phyloP scores from a whole-genome alignment of 2,888 invertebrate genomes.

The Spilosoma lubricipeda region DNA sequence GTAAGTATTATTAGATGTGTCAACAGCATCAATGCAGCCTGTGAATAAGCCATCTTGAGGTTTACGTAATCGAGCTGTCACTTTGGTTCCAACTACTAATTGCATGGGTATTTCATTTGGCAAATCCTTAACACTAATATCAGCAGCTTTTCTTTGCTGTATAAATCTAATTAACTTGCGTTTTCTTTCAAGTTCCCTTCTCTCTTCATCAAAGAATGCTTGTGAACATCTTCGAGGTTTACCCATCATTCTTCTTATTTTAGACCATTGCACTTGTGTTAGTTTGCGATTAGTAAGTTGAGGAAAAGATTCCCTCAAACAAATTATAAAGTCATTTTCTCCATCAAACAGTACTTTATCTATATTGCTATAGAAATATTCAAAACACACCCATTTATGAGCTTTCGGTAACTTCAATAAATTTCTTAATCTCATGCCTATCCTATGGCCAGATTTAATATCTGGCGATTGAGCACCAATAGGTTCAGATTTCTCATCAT shows the following conservation, averaged over 20 bases:
- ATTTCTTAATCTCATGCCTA: slow-evolving; percentile 95
- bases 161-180: slow-evolving; percentile 96
- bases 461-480: slow-evolving; percentile 88
- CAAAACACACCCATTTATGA: slow-evolving; percentile 99
- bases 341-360: slow-evolving; percentile 97
- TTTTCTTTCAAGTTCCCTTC: slow-evolving; percentile 95
- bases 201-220: slow-evolving; percentile 98
- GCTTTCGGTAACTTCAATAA: slow-evolving; percentile 98
- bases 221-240: slow-evolving; percentile 98
- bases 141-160: slow-evolving; percentile 95
- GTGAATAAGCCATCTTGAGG: slow-evolving; percentile 98
- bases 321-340: slow-evolving; percentile 98
- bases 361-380: slow-evolving; percentile 99
- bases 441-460: slow-evolving; percentile 94
- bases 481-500: slow-evolving; percentile 77
- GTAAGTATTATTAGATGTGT: slow-evolving; percentile 97
- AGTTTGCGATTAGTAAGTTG: slow-evolving; percentile 94
- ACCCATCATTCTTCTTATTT: slow-evolving; percentile 98
- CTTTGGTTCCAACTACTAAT: slow-evolving; percentile 97
- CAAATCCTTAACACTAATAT: slow-evolving; percentile 93
- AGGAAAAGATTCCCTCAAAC: slow-evolving; percentile 97
- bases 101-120: slow-evolving; percentile 98
- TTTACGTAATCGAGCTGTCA: slow-evolving; percentile 94
- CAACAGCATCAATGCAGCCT: slow-evolving; percentile 97
- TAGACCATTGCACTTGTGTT: slow-evolving; percentile 97